Conservation (phyloP, 2,113 vertebrate species). For the Cettia cetti region DNA sequence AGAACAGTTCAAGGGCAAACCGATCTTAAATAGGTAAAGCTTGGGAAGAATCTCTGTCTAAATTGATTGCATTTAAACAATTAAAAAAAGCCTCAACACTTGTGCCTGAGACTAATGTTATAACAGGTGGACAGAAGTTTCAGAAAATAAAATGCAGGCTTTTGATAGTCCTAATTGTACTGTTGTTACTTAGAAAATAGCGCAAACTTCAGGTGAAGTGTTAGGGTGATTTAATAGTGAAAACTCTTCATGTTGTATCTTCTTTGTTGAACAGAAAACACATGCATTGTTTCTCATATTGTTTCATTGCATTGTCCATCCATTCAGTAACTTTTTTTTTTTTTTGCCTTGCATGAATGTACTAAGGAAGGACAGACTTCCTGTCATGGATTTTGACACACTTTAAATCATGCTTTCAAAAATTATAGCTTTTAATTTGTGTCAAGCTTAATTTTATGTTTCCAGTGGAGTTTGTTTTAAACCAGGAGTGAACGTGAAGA, state of each 20-base stretch:
- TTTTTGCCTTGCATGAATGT: slow-evolving; percentile 43
- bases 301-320: slow-evolving; percentile 66
- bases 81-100: not conserved
- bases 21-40: not conserved
- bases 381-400: not conserved
- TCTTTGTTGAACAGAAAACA: slow-evolving; percentile 48
- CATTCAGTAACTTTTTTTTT: slow-evolving; percentile 60
- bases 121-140: not conserved
- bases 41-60: not conserved
- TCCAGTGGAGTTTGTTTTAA: not conserved
- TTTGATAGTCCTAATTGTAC: not conserved
- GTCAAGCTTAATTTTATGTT: not conserved
- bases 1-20: not conserved
- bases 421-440: slow-evolving; percentile 10
- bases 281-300: slow-evolving; percentile 53
- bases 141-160: not conserved
- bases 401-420: slow-evolving; percentile 26
- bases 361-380: slow-evolving; percentile 2
- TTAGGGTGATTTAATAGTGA: not conserved
- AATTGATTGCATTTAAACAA: not conserved
- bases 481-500: not conserved
- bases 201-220: not conserved
- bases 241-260: slow-evolving; percentile 36
- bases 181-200: not conserved
- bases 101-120: not conserved